These are phyloP conservation scores for Malacosoma neustria DNA, from an alignment of 2,888 invertebrate genomes.

Conservation along the genomic window DNA sequence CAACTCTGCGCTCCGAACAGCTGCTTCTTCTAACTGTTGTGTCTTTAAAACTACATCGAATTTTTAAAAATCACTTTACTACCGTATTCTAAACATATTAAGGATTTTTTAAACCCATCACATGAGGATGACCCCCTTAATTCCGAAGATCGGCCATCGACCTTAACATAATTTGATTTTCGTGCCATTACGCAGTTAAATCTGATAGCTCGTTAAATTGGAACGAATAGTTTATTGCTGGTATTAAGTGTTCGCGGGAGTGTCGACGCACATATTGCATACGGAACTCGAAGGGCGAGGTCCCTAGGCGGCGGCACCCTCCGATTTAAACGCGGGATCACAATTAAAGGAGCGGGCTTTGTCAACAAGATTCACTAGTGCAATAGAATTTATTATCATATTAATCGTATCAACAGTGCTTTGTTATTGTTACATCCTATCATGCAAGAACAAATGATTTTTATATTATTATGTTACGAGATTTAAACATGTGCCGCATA, in stretches of 20 bases:
- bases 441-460: too few relatives aligned
- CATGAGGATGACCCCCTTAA: slow-evolving; percentile 20
- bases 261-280: slow-evolving; percentile 50
- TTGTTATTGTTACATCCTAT: too few relatives aligned
- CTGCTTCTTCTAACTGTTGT: too few relatives aligned
- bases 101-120: too few relatives aligned
- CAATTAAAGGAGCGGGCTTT: slow-evolving; percentile 50
- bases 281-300: slow-evolving; percentile 30
- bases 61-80: too few relatives aligned
- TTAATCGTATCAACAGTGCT: not conserved
- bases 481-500: too few relatives aligned
- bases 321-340: slow-evolving; percentile 40
- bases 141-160: slow-evolving; percentile 33
- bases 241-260: slow-evolving; percentile 48
- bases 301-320: slow-evolving; percentile 25
- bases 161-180: slow-evolving; percentile 48
- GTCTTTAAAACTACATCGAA: too few relatives aligned
- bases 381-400: slow-evolving; percentile 16
- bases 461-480: too few relatives aligned
- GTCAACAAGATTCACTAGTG: slow-evolving; percentile 35
- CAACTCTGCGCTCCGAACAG: too few relatives aligned
- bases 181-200: slow-evolving; percentile 44
- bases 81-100: too few relatives aligned
- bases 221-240: slow-evolving; percentile 61
- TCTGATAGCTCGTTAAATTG: slow-evolving; percentile 50